Evolutionary conservation across 2,797 vertebrate genomes (phyloP), one percentile per base, ranked within the genome.

Genomic region (Semotilus atromaculatus): DNA sequence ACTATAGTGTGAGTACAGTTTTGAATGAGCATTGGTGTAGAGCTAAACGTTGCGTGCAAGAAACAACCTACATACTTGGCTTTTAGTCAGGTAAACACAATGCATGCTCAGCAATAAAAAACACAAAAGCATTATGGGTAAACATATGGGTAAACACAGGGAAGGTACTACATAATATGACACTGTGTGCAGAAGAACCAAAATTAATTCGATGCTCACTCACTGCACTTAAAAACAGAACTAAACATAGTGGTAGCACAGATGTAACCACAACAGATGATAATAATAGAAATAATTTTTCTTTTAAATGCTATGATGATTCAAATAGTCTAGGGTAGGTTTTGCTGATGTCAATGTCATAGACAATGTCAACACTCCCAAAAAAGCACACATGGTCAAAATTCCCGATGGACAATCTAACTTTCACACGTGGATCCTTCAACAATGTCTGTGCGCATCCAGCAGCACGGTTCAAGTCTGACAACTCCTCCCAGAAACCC

Each of bases 1-100:
- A 34, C 26, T 70, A 48, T 16, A 67, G 26, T 66, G 21, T 4
- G 51, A 23, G 40, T 31, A 66, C 71, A 16, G 26, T 73, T 58
- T 34, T 48, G 23, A 85, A 40, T 58, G 45, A 67, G 51, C 73
- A 84, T 75, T 43, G 81, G 71, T 84, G 81, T 83, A 74, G 81
- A 71, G 5, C 38, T 43, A 77, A 76, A 76, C 3, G 5, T 67
- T 55, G 29, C 40, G 73, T 68, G 67, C 18, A 70, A n/a, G 85
- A 72, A 86, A 60, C 84, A 78, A 72, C 73, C 70, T 79, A 86
- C 70, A 70, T 71, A 70, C 45, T 23, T 58, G 3, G 31, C 40
- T 73, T 48, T 68, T 11, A 64, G 14, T 23, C 60, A 71, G 45
- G 68, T 81, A 68, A 80, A 86, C 74, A 66, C 18, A 23, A 3